These are phyloP conservation scores for Choloepus hoffmanni DNA, from an alignment of 2,113 vertebrate species.

Conservation along the genomic window DNA sequence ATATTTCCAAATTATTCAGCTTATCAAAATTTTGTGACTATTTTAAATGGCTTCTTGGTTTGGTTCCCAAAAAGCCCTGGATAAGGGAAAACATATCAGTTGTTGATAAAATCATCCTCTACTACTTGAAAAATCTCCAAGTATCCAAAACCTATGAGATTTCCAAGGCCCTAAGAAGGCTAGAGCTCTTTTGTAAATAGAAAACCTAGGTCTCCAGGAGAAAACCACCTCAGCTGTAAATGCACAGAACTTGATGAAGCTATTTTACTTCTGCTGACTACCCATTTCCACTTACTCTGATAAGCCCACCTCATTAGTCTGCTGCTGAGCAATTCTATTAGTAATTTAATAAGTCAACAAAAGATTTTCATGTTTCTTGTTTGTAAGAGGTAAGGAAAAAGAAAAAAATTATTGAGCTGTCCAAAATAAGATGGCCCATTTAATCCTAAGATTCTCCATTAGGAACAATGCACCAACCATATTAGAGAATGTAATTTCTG, in stretches of 20 bases:
- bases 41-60: conserved; percentile 68
- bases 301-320: conserved; percentile 19
- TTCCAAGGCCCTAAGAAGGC: conserved; percentile 72
- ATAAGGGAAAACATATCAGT: conserved; percentile 79
- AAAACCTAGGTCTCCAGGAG: conserved; percentile 75
- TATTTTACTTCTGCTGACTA: conserved; percentile 65
- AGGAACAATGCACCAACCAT: neutral
- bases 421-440: neutral
- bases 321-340: conserved; percentile 27
- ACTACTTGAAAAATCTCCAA: conserved; percentile 80
- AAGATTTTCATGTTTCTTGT: neutral
- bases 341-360: conserved; percentile 68
- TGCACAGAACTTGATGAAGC: conserved; percentile 41
- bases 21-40: conserved; percentile 59
- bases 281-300: conserved; percentile 54
- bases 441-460: conserved; percentile 50
- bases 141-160: conserved; percentile 78
- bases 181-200: conserved; percentile 78
- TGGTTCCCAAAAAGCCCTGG: conserved; percentile 64
- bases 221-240: conserved; percentile 79
- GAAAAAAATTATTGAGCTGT: conserved; percentile 52
- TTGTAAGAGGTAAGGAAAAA: conserved; percentile 33
- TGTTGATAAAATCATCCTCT: conserved; percentile 82
- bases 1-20: conserved; percentile 60
- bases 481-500: neutral